Evolutionary conservation across 2,888 invertebrate genomes (phyloP), one percentile per base, ranked within the genome.

Genomic region (Agapostemon virescens): DNA sequence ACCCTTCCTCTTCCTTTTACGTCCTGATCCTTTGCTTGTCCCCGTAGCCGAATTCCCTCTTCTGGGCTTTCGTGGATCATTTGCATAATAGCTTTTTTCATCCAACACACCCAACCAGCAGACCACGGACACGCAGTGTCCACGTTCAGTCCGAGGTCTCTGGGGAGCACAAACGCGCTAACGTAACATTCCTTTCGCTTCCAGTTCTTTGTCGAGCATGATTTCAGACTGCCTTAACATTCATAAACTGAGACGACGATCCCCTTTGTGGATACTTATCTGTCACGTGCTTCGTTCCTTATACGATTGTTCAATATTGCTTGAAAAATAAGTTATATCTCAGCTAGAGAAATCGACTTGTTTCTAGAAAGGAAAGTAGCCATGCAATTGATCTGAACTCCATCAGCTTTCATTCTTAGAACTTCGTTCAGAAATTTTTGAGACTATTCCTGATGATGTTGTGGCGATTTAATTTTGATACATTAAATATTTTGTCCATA

Each of bases 21-120:
- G 76, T 84, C 81, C 58, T 79, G 69, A 79, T 77, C 75, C 84
- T 71, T 58, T 64, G 69, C 72, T 70, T 68, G 69, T 77, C 73
- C 71, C 69, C 78, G 79, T 81, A 82, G 81, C 84, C 86, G 85
- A 87, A 87, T 87, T 88, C 84, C 82, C 81, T 85, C 80, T 81
- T 87, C 84, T 85, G 85, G 81, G 86, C 86, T 88, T 86, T 82
- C 85, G 86, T 83, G 74, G 75, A 85, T 87, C 88, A 88, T 90
- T 89, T 90, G 88, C 89, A 90, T 88, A 89, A 88, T 89, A 89
- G 88, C 85, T 85, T 86, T 87, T 89, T 88, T 88, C 80, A 86
- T 84, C 79, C 73, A 81, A 84, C 78, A 84, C 85, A 82, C 86
- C 11, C 86, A 87, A 89, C 88, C 90, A 90, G 86, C 76, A n/a